These are phyloP conservation scores for Conomelus anceps DNA, from an alignment of 2,888 invertebrate species.

Conservation along the genomic window DNA sequence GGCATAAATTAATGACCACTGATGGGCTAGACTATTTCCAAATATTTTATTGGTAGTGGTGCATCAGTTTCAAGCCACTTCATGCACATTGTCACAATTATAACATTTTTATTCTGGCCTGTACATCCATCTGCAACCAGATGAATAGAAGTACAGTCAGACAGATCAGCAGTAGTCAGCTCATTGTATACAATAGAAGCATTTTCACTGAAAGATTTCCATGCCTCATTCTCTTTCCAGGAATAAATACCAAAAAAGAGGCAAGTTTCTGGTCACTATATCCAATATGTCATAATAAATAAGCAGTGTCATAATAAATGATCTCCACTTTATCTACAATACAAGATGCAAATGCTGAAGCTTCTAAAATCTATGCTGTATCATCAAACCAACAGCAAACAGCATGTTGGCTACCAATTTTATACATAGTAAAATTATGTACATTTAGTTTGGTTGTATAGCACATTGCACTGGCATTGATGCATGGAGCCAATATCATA, in stretches of 20 bases:
- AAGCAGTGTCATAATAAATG: not conserved
- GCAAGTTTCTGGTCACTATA: too few relatives aligned
- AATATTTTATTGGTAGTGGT: not conserved
- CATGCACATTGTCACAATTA: not conserved
- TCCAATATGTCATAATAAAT: too few relatives aligned
- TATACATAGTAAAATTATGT: conserved; percentile 15
- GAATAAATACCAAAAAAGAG: too few relatives aligned
- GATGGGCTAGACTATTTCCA: not conserved
- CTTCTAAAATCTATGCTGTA: not conserved
- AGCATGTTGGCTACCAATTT: not conserved
- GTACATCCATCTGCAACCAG: conserved; percentile 2
- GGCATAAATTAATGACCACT: not conserved
- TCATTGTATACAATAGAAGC: conserved; percentile 10
- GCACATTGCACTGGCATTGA: conserved; percentile 4
- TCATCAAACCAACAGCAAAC: conserved; percentile 14
- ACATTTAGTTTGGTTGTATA: conserved; percentile 9
- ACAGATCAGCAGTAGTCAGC: conserved; percentile 6
- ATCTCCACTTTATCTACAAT: not conserved
- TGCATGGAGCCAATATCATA: not conserved
- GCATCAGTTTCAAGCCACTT: not conserved
- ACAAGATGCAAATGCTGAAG: conserved; percentile 11
- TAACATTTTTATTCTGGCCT: conserved; percentile 9
- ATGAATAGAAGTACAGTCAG: not conserved
- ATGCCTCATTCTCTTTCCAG: conserved; percentile 17
- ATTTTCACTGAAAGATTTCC: conserved; percentile 18